Evolutionary conservation across 2,797 vertebrate genomes (phyloP).

Genomic region (Falco berigora): DNA sequence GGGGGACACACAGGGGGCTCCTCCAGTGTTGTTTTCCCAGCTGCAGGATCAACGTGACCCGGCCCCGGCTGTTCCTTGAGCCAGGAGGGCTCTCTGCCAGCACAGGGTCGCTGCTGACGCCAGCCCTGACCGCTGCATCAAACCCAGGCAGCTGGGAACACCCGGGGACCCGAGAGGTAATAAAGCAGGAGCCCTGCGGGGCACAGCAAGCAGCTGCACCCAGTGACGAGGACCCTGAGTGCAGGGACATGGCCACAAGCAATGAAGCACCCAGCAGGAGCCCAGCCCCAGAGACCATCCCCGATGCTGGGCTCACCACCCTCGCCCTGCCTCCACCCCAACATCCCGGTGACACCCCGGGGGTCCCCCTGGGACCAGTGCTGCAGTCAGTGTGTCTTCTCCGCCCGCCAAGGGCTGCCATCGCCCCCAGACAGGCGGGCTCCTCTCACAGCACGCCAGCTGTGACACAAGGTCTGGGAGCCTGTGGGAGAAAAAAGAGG

Average conservation of each 20-base stretch:
- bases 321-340: not conserved
- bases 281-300: not conserved
- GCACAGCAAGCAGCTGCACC: not conserved
- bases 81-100: not conserved
- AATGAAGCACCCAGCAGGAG: fast-evolving
- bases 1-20: not conserved
- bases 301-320: fast-evolving
- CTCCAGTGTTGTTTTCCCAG: not conserved
- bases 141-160: not conserved
- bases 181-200: fast-evolving
- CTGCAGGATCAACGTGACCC: not conserved
- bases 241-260: not conserved
- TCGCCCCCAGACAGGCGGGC: not conserved
- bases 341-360: not conserved
- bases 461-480: not conserved
- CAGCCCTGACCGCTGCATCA: not conserved
- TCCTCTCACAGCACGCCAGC: not conserved
- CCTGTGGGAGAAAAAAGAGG: not conserved
- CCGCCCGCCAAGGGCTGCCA: fast-evolving
- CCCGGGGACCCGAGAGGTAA: not conserved
- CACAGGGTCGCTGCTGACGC: not conserved
- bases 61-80: not conserved
- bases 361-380: not conserved
- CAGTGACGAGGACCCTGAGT: not conserved
- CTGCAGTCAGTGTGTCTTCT: not conserved